Evolutionary conservation across 1,140 invertebrate genomes (phyloP), one percentile per base, ranked within the genome.

Genomic region (Drosophila dunni): DNA sequence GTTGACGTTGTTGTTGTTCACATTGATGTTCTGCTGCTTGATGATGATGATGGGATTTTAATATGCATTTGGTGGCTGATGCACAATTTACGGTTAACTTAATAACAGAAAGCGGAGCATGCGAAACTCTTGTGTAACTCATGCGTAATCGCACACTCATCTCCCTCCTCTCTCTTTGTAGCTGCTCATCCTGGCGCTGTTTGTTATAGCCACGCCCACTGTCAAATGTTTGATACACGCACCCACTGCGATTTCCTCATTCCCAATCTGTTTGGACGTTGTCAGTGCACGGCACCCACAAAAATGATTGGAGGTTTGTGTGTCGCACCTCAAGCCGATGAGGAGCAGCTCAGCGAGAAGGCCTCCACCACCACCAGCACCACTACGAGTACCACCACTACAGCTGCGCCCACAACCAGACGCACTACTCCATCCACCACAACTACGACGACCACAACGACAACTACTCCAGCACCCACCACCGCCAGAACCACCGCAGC

Each of bases 191-290:
- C 97, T 15, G 96, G 96, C 50, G 95, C 97, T 70, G 96, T 97
- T n/a, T 98, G 97, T 90, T 97, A 97, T 92, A 97, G 96, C 83
- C 96, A 98, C 88, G 95, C 95, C 46, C 97, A 98, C 90, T 98
- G 97, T 91, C 94, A 95, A 61, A 94, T 97, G 69, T 97, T 96
- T 94, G 96, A 97, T 76, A 94, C 94, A 50, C 95, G 97, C 76
- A 97, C 96, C 54, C 96, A 97, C 80, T 98, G 97, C 69, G 96
- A 97, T 91, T 98, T 96, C 90, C 94, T 97, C 6, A 97, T 98
- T 72, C 97, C 96, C 9, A 96, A 97, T 92, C 94, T 98, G 6
- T 97, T 97, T 85, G 97, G 97, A 46, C 94, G 96, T 85, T 98
- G 97, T 86, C 95, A 96, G 61, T 98, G 97, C 90, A 96, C 95